Conservation (phyloP, 1,140 invertebrate genomes). For the Drosophila setifemur region DNA sequence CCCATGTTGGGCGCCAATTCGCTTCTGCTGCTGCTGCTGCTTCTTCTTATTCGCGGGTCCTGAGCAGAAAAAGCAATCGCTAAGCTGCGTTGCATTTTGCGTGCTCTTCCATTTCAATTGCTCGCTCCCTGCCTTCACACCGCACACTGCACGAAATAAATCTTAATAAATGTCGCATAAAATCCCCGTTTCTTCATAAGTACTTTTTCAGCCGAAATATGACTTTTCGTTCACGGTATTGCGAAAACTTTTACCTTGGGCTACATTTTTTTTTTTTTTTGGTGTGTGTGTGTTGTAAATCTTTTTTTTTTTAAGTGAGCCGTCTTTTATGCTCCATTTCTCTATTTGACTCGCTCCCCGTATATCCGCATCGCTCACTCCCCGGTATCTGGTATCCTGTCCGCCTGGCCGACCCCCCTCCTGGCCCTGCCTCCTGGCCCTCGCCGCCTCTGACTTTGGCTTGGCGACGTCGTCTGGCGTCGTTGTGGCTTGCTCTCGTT, state of each 20-base stretch:
- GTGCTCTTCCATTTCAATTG: slow-evolving; percentile 13
- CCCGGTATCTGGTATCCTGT: not conserved
- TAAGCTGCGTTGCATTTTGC: slow-evolving; percentile 51
- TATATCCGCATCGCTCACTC: too few species aligned
- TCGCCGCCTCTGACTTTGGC: slow-evolving; percentile 29
- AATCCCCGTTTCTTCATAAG: too few species aligned
- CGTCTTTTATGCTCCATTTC: too few species aligned
- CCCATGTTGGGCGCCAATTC: not conserved
- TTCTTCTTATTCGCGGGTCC: not conserved
- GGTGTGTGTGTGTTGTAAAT: too few species aligned
- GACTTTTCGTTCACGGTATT: too few species aligned
- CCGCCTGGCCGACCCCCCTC: not conserved
- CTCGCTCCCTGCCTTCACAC: not conserved
- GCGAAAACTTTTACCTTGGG: too few species aligned
- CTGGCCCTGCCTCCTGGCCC: not conserved
- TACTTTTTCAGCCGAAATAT: too few species aligned
- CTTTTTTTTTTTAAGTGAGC: too few species aligned
- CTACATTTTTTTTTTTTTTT: too few species aligned
- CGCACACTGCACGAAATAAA: too few species aligned
- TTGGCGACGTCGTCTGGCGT: slow-evolving; percentile 12
- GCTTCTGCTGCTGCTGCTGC: too few species aligned
- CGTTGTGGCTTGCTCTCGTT: slow-evolving; percentile 12
- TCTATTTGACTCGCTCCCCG: not conserved
- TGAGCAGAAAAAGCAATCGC: not conserved
- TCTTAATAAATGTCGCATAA: too few species aligned